Evolutionary conservation across 2,113 vertebrate species (phyloP).

Genomic region (Thalassoma bifasciatum): DNA sequence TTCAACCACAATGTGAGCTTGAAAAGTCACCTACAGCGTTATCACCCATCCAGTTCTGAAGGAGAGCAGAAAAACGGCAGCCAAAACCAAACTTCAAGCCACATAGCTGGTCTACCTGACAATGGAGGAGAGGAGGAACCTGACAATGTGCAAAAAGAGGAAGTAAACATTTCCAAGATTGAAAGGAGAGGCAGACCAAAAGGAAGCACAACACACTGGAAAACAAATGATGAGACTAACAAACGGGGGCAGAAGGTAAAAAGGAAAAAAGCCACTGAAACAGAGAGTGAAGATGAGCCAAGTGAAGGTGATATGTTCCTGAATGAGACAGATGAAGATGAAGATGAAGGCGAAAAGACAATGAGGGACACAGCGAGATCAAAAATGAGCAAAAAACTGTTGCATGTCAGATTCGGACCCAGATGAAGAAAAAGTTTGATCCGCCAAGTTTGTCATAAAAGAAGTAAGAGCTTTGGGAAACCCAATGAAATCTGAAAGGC

Average conservation of each 20-base stretch:
- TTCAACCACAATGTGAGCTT: slow-evolving; percentile 76
- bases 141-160: neutral
- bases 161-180: neutral
- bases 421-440: too few species aligned
- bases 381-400: neutral
- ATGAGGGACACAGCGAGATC: neutral
- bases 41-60: slow-evolving; percentile 19
- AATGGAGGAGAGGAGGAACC: slow-evolving; percentile 1
- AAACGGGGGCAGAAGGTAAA: neutral
- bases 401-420: too few species aligned
- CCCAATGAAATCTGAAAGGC: too few species aligned
- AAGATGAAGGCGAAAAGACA: neutral
- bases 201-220: slow-evolving; percentile 45
- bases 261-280: neutral
- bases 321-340: slow-evolving; percentile 4
- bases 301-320: neutral
- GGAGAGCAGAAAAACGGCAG: neutral
- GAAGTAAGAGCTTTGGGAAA: too few species aligned
- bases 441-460: too few species aligned
- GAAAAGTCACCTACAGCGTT: slow-evolving; percentile 65
- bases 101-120: neutral
- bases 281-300: neutral
- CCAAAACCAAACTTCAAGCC: neutral
- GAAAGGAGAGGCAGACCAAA: slow-evolving; percentile 43
- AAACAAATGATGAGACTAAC: neutral